phyloP scores from a whole-genome alignment of 2,113 vertebrate genomes.

The Vanacampus margaritifer region DNA sequence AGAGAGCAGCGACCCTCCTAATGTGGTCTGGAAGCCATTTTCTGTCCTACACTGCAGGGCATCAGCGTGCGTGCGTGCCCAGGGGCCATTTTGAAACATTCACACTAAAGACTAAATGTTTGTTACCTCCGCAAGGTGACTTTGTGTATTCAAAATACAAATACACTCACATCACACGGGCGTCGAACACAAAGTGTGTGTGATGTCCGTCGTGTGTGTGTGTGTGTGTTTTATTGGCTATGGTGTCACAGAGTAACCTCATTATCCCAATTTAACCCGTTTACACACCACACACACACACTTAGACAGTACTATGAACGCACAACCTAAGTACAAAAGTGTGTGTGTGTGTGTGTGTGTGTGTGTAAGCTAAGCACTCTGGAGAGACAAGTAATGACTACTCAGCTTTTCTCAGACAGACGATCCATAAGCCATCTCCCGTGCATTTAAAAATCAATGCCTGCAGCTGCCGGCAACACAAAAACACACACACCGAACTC shows the following conservation, averaged over 20 bases:
- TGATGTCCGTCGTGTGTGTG: not conserved
- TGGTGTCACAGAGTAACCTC: slow-evolving; percentile 22
- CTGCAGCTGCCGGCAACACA: slow-evolving; percentile 46
- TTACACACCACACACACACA: slow-evolving; percentile 15
- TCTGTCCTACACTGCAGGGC: slow-evolving; percentile 26
- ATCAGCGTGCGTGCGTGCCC: slow-evolving; percentile 1
- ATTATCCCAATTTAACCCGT: slow-evolving; percentile 42
- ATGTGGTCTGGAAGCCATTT: slow-evolving; percentile 50
- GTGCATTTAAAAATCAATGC: slow-evolving; percentile 76
- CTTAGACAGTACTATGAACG: slow-evolving; percentile 7
- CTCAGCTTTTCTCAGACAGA: slow-evolving; percentile 55
- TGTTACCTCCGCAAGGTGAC: not conserved
- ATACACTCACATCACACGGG: too few relatives aligned
- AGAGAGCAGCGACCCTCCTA: slow-evolving; percentile 39
- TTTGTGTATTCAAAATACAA: not conserved
- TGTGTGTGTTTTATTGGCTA: not conserved
- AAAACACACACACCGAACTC: slow-evolving; percentile 7
- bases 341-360: slow-evolving; percentile 4
- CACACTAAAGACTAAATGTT: not conserved
- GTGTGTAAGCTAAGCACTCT: slow-evolving; percentile 17
- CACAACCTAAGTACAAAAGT: slow-evolving; percentile 15
- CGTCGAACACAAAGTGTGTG: too few relatives aligned
- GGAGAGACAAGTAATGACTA: slow-evolving; percentile 59
- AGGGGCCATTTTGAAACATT: not conserved
- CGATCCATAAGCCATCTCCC: slow-evolving; percentile 67